Evolutionary conservation across 2,113 vertebrate genomes (phyloP), one percentile per base, ranked within the genome.

Genomic region (Corythornis cristatus): DNA sequence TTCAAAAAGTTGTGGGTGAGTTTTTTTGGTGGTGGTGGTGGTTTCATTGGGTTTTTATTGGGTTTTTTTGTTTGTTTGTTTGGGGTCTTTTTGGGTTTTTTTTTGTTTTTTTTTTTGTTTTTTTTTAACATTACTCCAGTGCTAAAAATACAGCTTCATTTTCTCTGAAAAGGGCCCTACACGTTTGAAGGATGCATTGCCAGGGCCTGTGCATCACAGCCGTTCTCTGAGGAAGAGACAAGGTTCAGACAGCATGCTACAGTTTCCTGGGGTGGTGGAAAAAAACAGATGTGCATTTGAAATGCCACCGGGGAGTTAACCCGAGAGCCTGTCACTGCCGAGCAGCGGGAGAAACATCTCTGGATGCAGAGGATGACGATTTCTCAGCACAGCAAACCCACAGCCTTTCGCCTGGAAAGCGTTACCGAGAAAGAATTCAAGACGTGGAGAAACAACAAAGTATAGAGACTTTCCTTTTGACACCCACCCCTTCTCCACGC

Each of bases 241-340:
- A 79, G 72, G 90, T 91, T 91, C 92, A 91, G 66, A 53, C 35
- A 65, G 54, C 25, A 68, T 8, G 1, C 22, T 74, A 43, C 25
- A 60, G 29, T 81, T 89, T 78, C 73, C 65, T 71, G 42, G 60
- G 16, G 72, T 5, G 77, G 26, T 70, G 71, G 85, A 70, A 92
- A 91, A 94, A 87, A 64, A 3, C 53, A 91, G 75, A 83, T 94
- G 85, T 72, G 79, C 75, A 37, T 91, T 94, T 88, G 79, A 91
- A 95, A 88, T 48, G 79, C 48, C 92, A 73, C 50, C 9, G 3
- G 79, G 42, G 88, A 95, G 29, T 85, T 76, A 91, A 85, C 58
- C 75, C 57, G 88, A 86, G 79, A 93, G 72, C 50, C 75, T 8
- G 33, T 70, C 50, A 66, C 70, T 74, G 81, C 43, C 1, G 3